Base-by-base conservation (phyloP, 2,797 vertebrate genomes). In the Tinamus major region DNA sequence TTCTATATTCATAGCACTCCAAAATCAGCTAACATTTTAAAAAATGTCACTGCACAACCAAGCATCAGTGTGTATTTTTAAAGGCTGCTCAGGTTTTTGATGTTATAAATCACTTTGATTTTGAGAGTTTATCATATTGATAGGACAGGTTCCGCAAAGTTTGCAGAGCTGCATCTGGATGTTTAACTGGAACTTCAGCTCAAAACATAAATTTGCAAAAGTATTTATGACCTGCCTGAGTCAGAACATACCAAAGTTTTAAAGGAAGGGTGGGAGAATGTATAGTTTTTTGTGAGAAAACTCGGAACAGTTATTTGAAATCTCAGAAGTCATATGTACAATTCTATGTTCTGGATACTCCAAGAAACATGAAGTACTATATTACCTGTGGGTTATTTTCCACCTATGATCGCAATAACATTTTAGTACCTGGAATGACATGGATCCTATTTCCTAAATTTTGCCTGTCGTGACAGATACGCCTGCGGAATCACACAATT, bases 101-200 rank as follows among this genome's bases (percentile, higher is more conserved):
- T 68, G 48, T 61, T 14, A 88, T 86, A 79, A 88, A 92, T 86
- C 74, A 68, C n/a, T 76, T 61, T 88, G 61, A 77, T 72, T 92
- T 68, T 85, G 59, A 41, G 39, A 68, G 18, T 4, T 56, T 62
- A 74, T 78, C 44, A 21, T 59, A 59, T 15, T 10, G n/a, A 37
- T 33, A 44, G 37, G 53, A n/a, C 16, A 48, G 17, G 85, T 81
- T 55, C 42, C 48, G 63, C 35, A 51, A 33, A 82, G 21, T 71
- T 62, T 63, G 42, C 7, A n/a, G 39, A 80, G 61, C 76, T 85
- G 53, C 42, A 63, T 56, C 39, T 68, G 14, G n/a, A 10, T 41
- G 16, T 81, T 85, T 85, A 64, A 17, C n/a, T 49, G 48, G 33
- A 92, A 85, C 13, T 61, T 85, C 3, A 49, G 31, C 17, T 74